These are phyloP conservation scores for Laterallus jamaicensis DNA, from an alignment of 2,113 vertebrate genomes.

Conservation along the genomic window DNA sequence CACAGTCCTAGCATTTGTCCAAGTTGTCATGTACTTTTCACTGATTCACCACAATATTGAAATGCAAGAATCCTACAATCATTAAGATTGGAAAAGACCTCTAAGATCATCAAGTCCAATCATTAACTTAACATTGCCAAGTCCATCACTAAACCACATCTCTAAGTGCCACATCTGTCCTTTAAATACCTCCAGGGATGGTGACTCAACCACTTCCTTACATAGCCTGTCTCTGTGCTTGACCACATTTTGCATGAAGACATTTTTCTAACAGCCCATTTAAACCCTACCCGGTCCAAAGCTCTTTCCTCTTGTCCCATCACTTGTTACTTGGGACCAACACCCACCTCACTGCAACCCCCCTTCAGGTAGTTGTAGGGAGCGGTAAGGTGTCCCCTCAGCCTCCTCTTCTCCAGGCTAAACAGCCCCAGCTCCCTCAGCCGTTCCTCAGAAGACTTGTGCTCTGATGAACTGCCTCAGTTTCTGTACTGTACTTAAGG, in stretches of 20 bases:
- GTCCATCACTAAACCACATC: not conserved
- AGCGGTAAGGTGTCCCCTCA: accelerated
- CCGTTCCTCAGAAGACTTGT: accelerated
- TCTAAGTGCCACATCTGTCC: not conserved
- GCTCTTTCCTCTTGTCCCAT: not conserved
- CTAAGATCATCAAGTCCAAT: not conserved
- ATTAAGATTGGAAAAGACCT: not conserved
- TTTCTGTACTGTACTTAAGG: not conserved
- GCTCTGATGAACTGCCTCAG: not conserved
- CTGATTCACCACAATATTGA: not conserved
- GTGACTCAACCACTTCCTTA: not conserved
- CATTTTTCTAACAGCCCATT: not conserved
- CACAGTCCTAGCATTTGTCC: not conserved
- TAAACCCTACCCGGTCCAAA: not conserved
- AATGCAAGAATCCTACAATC: not conserved
- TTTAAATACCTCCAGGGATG: not conserved
- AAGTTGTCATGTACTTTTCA: not conserved
- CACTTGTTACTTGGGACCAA: accelerated
- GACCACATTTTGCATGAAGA: not conserved
- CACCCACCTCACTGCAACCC: accelerated
- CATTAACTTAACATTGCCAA: not conserved
- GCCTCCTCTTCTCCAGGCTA: not conserved
- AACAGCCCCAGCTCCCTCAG: not conserved
- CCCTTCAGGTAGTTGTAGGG: not conserved
- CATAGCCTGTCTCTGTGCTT: not conserved